Base-by-base conservation (phyloP, 2,797 vertebrate species). In the Nasua narica region DNA sequence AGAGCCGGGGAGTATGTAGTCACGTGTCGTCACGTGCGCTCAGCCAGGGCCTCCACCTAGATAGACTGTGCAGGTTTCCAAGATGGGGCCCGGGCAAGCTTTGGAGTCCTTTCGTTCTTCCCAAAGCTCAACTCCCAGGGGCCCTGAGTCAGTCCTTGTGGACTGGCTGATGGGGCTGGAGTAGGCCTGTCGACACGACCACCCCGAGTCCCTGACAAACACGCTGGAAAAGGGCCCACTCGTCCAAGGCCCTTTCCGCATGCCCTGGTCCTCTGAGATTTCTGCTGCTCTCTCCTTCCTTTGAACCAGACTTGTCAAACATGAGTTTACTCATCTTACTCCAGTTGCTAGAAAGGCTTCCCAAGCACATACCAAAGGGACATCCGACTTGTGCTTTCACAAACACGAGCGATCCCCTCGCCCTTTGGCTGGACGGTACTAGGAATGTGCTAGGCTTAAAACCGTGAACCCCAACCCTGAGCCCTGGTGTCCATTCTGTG, bases 281-380 rank as follows among this genome's bases (percentile, higher is more conserved):
- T 79, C 83, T 70, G 14, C 56, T 69, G 4, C 15, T 86, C 25
- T 65, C 62, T 27, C 69, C 32, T 85, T 54, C 65, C 56, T 95
- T 65, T 88, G 52, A 87, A 77, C 81, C 54, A 37, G 67, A 82
- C 48, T 58, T 56, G 16, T n/a, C 52, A 62, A 65, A 89, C 52
- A 35, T 10, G 16, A 82, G 77, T 58, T 50, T 18, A 81, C 48
- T 95, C 69, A 85, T 87, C 67, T 18, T 60, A 46, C 52, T 77
- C 74, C 70, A 54, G 83, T 50, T 91, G 83, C 32, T 60, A 58
- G 69, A 96, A 88, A 94, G 54, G 50, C 48, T 84, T 52, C 50
- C 62, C 46, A 96, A 50, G 76, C 40, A 89, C 78, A 21, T 70
- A 83, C 35, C 83, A 95, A 81, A 94, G 87, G 48, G 78, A 91